phyloP scores from a whole-genome alignment of 2,113 vertebrate genomes.

The Peromyscus californicus region DNA sequence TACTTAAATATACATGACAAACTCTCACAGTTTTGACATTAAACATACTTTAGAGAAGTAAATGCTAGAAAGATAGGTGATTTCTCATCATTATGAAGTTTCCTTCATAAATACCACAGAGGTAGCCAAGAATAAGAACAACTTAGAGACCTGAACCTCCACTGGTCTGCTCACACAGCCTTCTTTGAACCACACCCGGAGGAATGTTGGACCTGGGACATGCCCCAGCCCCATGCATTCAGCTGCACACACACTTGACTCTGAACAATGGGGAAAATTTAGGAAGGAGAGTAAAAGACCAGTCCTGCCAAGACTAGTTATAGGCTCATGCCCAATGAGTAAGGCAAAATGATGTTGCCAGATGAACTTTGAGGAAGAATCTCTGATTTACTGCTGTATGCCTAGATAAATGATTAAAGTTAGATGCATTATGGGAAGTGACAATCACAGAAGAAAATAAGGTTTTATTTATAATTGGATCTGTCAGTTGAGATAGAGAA shows the following conservation, averaged over 20 bases:
- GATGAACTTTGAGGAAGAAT: neutral
- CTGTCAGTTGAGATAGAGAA: neutral
- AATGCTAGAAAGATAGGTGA: neutral
- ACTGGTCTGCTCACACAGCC: neutral
- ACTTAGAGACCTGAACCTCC: neutral
- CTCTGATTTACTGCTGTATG: neutral
- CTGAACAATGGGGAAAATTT: too few species aligned
- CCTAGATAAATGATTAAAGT: neutral
- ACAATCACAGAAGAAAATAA: neutral
- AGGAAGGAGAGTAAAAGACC: neutral
- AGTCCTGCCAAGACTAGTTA: neutral
- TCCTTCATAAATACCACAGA: neutral
- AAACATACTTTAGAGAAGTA: conserved; percentile 1
- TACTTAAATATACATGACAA: neutral
- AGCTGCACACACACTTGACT: neutral
- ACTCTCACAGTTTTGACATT: neutral
- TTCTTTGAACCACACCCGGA: neutral
- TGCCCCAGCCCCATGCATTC: too few species aligned
- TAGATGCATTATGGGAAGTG: neutral
- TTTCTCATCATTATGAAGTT: neutral
- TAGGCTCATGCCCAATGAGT: neutral
- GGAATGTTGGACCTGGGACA: neutral
- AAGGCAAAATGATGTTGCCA: neutral
- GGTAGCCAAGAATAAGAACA: neutral
- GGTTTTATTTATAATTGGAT: neutral